These are phyloP conservation scores for Archilochus colubris DNA, from an alignment of 2,113 vertebrate species.

Conservation along the genomic window DNA sequence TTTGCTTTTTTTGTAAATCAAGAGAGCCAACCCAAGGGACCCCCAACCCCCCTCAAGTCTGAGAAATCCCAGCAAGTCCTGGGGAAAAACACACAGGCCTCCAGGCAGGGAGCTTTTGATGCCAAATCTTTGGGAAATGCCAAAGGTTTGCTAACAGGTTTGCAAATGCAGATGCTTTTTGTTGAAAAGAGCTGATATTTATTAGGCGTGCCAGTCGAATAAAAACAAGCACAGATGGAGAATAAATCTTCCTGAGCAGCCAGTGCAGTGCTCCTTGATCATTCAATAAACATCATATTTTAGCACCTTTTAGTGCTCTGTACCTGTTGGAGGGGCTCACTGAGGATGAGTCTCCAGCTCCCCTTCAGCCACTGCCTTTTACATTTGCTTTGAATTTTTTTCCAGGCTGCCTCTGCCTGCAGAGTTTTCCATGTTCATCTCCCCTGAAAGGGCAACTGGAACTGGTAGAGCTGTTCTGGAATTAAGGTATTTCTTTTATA, in stretches of 20 bases:
- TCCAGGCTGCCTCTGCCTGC: neutral
- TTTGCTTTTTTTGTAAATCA: neutral
- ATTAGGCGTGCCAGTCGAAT: conserved; percentile 48
- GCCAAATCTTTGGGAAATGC: neutral
- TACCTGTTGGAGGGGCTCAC: neutral
- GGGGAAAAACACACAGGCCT: neutral
- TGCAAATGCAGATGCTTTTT: conserved; percentile 37
- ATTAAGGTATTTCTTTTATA: neutral
- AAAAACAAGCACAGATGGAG: conserved; percentile 61
- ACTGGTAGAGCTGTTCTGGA: neutral
- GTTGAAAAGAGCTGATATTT: conserved; percentile 50
- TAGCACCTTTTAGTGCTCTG: neutral
- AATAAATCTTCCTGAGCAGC: conserved; percentile 58
- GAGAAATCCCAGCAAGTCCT: neutral
- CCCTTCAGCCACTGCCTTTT: neutral
- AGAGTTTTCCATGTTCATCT: neutral
- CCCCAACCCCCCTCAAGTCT: neutral
- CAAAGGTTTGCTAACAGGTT: neutral
- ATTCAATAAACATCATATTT: conserved; percentile 41
- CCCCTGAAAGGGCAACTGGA: neutral
- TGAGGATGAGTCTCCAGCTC: neutral
- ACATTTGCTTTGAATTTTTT: neutral
- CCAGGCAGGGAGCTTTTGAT: neutral
- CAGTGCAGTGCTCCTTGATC: conserved; percentile 6
- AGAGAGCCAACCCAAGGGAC: neutral